Percentiles rank a stretch among this genome's conserved stretches.
Conservation (phyloP, 2,113 vertebrate species). For the Alligator mississippiensis region DNA sequence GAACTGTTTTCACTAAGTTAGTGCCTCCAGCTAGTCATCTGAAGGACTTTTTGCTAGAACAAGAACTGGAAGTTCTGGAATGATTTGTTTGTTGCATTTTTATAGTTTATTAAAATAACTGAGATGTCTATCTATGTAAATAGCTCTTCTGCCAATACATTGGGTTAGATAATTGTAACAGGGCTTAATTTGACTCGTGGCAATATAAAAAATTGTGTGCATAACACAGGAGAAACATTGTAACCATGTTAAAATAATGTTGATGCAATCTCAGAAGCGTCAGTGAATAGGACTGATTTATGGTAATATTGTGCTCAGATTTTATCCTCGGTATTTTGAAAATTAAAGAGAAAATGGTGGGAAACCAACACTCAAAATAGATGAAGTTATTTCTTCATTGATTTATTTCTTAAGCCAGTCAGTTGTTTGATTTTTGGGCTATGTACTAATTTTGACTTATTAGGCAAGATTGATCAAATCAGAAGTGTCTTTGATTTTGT, state of each 20-base stretch:
- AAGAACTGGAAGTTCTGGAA: background rate
- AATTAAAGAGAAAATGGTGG: background rate
- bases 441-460: background rate
- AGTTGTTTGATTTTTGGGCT: background rate
- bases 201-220: background rate
- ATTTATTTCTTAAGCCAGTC: background rate
- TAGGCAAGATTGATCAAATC: background rate
- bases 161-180: background rate
- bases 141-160: background rate
- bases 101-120: background rate
- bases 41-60: background rate
- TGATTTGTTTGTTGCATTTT: background rate
- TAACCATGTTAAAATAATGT: background rate
- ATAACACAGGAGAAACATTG: background rate
- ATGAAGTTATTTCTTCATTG: background rate
- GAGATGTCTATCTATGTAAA: background rate
- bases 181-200: background rate
- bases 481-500: background rate
- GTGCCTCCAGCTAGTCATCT: background rate
- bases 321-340: background rate
- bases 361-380: background rate
- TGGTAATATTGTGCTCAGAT: background rate
- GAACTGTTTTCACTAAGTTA: background rate
- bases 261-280: background rate
- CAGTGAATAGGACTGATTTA: background rate